Percentiles rank a stretch among this genome's conserved stretches.
Evolutionary conservation across 2,113 vertebrate genomes (phyloP).

Genomic region (Trogon surrucura): DNA sequence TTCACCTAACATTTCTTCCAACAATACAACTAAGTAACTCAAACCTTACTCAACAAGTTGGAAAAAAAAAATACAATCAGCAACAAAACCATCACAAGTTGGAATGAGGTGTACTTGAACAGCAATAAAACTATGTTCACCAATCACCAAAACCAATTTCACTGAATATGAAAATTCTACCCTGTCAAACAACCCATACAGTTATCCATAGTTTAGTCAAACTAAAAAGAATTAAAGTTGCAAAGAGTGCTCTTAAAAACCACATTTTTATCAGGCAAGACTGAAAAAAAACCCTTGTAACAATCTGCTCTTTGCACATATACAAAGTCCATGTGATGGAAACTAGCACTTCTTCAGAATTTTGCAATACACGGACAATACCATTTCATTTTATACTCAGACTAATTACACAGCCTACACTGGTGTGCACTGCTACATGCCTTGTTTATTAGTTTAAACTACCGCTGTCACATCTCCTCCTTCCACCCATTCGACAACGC

Average conservation of each 20-base stretch:
- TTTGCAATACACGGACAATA: not conserved
- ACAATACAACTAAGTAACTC: not conserved
- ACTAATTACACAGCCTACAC: not conserved
- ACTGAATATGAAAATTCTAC: not conserved
- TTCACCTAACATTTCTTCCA: not conserved
- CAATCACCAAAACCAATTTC: not conserved
- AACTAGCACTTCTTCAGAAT: not conserved
- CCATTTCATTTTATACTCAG: not conserved
- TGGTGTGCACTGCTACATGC: not conserved
- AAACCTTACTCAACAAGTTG: not conserved
- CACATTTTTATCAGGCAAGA: not conserved
- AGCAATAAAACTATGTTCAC: slow-evolving; percentile 7
- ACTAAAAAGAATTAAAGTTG: not conserved
- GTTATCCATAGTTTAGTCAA: not conserved
- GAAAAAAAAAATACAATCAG: not conserved
- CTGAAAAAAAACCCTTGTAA: not conserved
- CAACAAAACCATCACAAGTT: not conserved
- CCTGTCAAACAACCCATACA: not conserved
- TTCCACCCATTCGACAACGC: not conserved
- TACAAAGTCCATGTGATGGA: not conserved
- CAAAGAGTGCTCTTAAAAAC: not conserved
- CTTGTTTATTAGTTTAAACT: not conserved
- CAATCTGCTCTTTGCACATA: not conserved
- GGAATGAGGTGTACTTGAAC: not conserved
- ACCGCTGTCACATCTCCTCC: not conserved